Evolutionary conservation across 2,113 vertebrate genomes (phyloP).

Genomic region (Salvelinus sp.): DNA sequence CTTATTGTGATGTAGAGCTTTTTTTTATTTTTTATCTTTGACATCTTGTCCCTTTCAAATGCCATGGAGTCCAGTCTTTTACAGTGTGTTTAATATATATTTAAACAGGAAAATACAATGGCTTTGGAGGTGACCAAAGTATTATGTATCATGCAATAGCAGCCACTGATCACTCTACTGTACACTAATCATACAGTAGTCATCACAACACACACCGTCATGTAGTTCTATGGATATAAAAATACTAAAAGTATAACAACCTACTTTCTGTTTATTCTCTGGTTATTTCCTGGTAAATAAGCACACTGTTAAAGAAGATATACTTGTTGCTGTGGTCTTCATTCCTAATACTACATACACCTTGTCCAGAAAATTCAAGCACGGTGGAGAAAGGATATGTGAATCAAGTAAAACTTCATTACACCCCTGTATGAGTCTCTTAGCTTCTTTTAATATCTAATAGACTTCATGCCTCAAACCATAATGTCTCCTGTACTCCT

Average conservation of each 20-base stretch:
- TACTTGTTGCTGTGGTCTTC: neutral
- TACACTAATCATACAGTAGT: neutral
- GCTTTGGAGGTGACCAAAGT: neutral
- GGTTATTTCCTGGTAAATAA: neutral
- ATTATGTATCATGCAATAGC: neutral
- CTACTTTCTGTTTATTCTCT: neutral
- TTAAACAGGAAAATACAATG: neutral
- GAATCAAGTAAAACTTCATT: neutral
- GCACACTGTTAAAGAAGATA: neutral
- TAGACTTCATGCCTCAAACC: slow-evolving; percentile 62
- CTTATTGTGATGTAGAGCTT: slow-evolving; percentile 51
- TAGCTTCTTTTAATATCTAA: slow-evolving; percentile 22
- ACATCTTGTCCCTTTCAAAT: slow-evolving; percentile 62
- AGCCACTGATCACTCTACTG: neutral
- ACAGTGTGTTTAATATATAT: slow-evolving; percentile 19
- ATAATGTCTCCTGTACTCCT: slow-evolving; percentile 61
- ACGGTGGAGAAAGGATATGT: neutral
- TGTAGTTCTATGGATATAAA: neutral
- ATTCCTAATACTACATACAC: neutral
- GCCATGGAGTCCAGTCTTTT: slow-evolving; percentile 43
- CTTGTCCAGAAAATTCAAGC: neutral
- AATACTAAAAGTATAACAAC: neutral
- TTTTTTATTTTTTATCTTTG: slow-evolving; percentile 16
- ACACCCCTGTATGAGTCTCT: neutral
- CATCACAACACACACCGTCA: neutral